Evolutionary conservation across 2,888 invertebrate species (phyloP).

Genomic region (Napeogenes sylphis): DNA sequence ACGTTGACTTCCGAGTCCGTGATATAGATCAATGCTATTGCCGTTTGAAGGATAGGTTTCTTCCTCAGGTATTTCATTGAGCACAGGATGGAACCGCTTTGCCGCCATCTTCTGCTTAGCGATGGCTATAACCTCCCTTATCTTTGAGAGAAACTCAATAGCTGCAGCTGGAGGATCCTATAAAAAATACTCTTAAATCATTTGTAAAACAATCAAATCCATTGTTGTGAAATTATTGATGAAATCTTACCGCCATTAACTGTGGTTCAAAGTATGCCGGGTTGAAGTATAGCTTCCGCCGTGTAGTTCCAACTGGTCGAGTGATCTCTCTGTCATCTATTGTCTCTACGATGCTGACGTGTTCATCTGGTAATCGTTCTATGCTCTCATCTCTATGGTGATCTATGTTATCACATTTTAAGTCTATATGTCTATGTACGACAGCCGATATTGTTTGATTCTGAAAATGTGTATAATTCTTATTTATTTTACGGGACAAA

Average conservation of each 20-base stretch:
- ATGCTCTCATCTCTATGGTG: constrained; percentile 76
- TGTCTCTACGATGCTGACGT: constrained; percentile 90
- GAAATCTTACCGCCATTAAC: constrained; percentile 82
- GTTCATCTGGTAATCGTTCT: constrained; percentile 88
- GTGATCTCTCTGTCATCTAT: constrained; percentile 84
- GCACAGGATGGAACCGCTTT: constrained; percentile 87
- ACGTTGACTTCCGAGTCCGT: constrained; percentile 71
- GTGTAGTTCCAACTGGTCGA: constrained; percentile 82
- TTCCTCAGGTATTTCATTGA: constrained; percentile 90
- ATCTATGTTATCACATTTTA: constrained; percentile 36
- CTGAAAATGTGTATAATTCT: constrained; percentile 42
- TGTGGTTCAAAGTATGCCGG: constrained; percentile 95
- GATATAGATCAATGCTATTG: constrained; percentile 69
- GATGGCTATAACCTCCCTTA: constrained; percentile 92
- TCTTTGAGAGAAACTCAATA: constrained; percentile 91
- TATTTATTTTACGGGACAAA: neutral
- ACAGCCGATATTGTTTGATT: constrained; percentile 81
- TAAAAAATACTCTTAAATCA: constrained; percentile 13
- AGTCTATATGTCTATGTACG: constrained; percentile 79
- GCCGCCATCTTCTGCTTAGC: constrained; percentile 92
- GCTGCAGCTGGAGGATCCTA: constrained; percentile 94
- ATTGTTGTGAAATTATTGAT: neutral
- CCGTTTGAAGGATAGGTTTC: constrained; percentile 74
- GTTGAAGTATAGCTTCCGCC: constrained; percentile 91
- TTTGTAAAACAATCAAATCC: neutral